Conservation (phyloP, 2,888 invertebrate genomes). For the Choristoneura rosaceana region DNA sequence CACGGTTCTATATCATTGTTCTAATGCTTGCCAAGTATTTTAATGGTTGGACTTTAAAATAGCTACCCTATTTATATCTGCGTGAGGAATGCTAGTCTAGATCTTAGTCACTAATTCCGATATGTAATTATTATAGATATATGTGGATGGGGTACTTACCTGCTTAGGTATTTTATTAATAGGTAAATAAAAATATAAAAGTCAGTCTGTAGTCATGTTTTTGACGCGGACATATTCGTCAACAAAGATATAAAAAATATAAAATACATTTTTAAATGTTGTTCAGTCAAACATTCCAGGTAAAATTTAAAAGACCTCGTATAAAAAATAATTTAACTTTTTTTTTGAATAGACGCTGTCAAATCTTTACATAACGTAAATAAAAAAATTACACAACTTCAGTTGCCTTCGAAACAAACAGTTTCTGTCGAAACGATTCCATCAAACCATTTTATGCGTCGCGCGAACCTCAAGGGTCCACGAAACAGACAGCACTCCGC, state of each 20-base stretch:
- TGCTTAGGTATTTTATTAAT: no score
- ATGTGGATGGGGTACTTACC: no score
- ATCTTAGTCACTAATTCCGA: neutral
- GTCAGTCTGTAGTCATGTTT: no score
- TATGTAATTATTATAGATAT: no score
- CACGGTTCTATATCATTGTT: conserved; percentile 55
- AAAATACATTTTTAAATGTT: no score
- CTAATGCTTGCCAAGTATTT: conserved; percentile 27
- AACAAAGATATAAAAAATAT: no score
- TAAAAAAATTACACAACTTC: neutral
- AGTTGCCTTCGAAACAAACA: neutral
- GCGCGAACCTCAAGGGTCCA: conserved; percentile 32
- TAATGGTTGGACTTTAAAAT: conserved; percentile 16
- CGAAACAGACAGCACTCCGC: conserved; percentile 52
- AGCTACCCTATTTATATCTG: neutral
- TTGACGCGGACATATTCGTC: no score
- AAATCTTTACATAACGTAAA: neutral
- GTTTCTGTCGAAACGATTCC: conserved; percentile 1
- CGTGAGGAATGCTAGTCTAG: neutral
- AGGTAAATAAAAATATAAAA: no score
- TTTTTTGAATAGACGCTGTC: neutral
- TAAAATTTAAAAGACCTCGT: no score
- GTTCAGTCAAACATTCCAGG: no score
- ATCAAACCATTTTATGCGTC: conserved; percentile 15
- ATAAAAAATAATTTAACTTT: no score